Base-by-base conservation (phyloP, 2,888 invertebrate species). In the Pammene fasciana region DNA sequence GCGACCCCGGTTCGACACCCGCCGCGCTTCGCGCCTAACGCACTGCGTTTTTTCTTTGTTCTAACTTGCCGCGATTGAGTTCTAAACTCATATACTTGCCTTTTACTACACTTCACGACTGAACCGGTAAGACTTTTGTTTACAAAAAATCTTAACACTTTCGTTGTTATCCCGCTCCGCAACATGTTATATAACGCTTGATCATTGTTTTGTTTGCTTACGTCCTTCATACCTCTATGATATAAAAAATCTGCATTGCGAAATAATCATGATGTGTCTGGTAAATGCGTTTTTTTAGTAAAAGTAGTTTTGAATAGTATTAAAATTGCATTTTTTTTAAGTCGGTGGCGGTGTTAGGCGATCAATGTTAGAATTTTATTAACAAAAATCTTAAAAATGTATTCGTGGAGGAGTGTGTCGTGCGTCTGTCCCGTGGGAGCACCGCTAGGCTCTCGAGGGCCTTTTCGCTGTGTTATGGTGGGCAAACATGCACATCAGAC, bases 61-160 rank as follows among this genome's bases (percentile, higher is more conserved):
- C 71, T 72, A 72, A 72, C 67, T 77, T 79, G 74, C 71, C 72
- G 72, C 73, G 72, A 65, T 68, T 74, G 76, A 74, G 74, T 74
- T 75, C 73, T 72, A 81, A 84, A 84, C 78, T 83, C 83, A 79
- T 73, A 76, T 75, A 75, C 75, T 74, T 70, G 73, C 75, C 75
- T 75, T 73, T 75, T 67, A 70, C 79, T 78, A 76, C 75, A 78
- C 82, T 79, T 80, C 79, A 72, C 82, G 71, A 71, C 81, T 75
- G 76, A 84, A 77, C 80, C 81, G 89, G 90, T 90, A 86, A 90
- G 90, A 76, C 71, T 78, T 79, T 82, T 84, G 77, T 82, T 85
- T 84, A 82, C 75, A 73, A 73, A 79, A 70, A 78, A 78, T 76
- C 74, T 52, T 72, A 75, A 72, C 71, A 75, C 74, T 79, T 83